These are phyloP conservation scores for Gephyroberyx darwinii DNA, from an alignment of 2,797 vertebrate species.

Conservation along the genomic window DNA sequence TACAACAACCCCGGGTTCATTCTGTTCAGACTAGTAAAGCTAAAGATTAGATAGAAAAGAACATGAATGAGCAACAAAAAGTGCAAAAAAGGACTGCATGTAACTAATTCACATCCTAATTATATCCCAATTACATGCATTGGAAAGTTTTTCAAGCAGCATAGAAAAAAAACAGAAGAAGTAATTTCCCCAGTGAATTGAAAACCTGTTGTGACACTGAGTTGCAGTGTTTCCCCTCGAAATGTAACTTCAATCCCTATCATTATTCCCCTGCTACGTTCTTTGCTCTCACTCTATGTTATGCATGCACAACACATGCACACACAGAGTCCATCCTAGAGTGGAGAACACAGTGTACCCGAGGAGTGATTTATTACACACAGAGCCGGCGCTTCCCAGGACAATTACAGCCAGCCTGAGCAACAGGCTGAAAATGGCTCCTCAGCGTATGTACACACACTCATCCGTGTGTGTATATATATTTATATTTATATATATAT, in stretches of 20 bases:
- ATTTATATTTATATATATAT: neutral
- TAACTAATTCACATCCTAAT: conserved; percentile 34
- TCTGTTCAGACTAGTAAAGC: neutral
- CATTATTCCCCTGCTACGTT: conserved; percentile 58
- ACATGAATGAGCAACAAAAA: conserved; percentile 2
- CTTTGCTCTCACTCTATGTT: conserved; percentile 59
- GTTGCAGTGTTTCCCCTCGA: conserved; percentile 19
- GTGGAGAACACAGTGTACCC: conserved; percentile 78
- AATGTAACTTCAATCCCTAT: conserved; percentile 54
- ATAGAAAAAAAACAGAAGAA: conserved; percentile 17
- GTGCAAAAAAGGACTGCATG: neutral
- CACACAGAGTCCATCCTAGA: conserved; percentile 65
- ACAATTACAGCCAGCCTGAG: conserved; percentile 78
- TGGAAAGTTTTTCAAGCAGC: conserved; percentile 25
- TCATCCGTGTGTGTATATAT: neutral
- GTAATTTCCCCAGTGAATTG: conserved; percentile 38
- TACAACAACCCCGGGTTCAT: too few species aligned
- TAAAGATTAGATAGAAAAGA: neutral
- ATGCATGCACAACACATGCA: conserved; percentile 61
- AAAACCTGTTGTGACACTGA: conserved; percentile 52
- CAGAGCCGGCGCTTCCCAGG: conserved; percentile 77
- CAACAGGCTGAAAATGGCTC: conserved; percentile 76
- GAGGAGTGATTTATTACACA: conserved; percentile 81
- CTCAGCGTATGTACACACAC: conserved; percentile 48
- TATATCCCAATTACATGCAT: conserved; percentile 17